Evolutionary conservation across 2,113 vertebrate genomes (phyloP).

Genomic region (Clinocottus analis): DNA sequence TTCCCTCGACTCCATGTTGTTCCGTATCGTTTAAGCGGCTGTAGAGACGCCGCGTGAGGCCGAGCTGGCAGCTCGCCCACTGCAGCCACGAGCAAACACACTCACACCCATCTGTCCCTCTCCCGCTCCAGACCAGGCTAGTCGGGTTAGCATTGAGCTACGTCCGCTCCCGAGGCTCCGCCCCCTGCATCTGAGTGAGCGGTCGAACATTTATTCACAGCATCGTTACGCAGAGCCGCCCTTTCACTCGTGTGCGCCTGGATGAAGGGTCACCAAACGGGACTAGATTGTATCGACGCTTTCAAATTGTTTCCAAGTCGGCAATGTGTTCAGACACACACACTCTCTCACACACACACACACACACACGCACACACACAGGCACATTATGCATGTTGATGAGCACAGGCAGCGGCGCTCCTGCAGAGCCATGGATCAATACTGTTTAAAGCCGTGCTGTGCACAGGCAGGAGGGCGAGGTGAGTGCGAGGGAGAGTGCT

Average conservation of each 20-base stretch:
- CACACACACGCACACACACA: not conserved
- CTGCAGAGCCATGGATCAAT: constrained; percentile 63
- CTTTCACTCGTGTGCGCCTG: constrained; percentile 24
- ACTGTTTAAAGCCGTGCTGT: constrained; percentile 61
- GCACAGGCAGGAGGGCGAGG: constrained; percentile 55
- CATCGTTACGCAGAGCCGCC: constrained; percentile 26
- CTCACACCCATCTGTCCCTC: constrained; percentile 35
- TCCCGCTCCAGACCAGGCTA: constrained; percentile 35
- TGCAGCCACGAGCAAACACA: constrained; percentile 19
- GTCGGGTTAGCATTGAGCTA: constrained; percentile 30
- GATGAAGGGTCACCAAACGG: constrained; percentile 13
- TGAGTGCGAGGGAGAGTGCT: constrained; percentile 62
- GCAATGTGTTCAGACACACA: not conserved
- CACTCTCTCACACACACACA: not conserved
- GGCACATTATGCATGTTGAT: constrained; percentile 17
- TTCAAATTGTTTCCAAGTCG: constrained; percentile 47
- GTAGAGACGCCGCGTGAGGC: not conserved
- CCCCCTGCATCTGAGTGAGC: constrained; percentile 3
- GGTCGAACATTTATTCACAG: constrained; percentile 8
- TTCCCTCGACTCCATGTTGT: not conserved
- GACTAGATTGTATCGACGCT: constrained; percentile 15
- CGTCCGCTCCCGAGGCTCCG: not conserved
- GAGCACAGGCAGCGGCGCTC: constrained; percentile 32
- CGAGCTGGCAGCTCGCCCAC: constrained; percentile 8
- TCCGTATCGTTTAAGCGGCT: not conserved